A percentile compares a stretch with the other conserved stretches of the same genome.
phyloP scores from a whole-genome alignment of 2,113 vertebrate species.

The Corydoras sp. region DNA sequence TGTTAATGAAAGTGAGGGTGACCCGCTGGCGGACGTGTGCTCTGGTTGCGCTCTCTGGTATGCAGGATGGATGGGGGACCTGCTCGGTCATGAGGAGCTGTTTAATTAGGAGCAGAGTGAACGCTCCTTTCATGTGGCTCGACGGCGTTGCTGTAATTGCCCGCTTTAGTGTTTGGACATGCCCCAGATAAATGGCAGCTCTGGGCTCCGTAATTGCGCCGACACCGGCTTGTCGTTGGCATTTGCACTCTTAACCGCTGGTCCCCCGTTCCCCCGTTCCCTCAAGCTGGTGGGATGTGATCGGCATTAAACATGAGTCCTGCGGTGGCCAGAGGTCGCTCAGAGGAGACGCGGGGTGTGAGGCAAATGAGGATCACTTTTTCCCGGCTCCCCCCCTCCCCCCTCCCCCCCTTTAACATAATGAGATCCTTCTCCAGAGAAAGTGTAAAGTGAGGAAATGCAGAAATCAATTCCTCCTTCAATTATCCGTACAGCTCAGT shows the following conservation, averaged over 20 bases:
- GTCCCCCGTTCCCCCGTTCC: conserved; percentile 1
- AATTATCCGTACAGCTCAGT: no score
- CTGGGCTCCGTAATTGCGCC: conserved; percentile 30
- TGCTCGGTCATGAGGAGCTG: conserved; percentile 11
- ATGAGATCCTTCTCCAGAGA: no score
- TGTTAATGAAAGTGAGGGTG: no score
- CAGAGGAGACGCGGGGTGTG: conserved; percentile 20
- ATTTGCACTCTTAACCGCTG: conserved; percentile 35
- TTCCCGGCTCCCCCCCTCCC: no score
- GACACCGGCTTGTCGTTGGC: conserved; percentile 31
- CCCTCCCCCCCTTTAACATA: neutral
- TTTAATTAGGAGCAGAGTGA: conserved; percentile 9
- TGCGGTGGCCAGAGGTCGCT: conserved; percentile 13
- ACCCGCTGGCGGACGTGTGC: no score
- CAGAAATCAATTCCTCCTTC: no score
- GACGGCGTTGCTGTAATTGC: conserved; percentile 12
- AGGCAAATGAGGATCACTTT: conserved; percentile 30
- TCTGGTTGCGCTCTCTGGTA: no score
- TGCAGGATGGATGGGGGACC: no score
- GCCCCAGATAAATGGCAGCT: conserved; percentile 39
- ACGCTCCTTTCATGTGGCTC: neutral
- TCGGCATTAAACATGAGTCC: conserved; percentile 41
- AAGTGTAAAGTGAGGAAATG: no score
- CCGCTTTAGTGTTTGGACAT: conserved; percentile 39
- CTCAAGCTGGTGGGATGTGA: conserved; percentile 33